These are phyloP conservation scores for Hirtodrosophila confusa DNA, from an alignment of 2,888 invertebrate species.

Conservation along the genomic window DNA sequence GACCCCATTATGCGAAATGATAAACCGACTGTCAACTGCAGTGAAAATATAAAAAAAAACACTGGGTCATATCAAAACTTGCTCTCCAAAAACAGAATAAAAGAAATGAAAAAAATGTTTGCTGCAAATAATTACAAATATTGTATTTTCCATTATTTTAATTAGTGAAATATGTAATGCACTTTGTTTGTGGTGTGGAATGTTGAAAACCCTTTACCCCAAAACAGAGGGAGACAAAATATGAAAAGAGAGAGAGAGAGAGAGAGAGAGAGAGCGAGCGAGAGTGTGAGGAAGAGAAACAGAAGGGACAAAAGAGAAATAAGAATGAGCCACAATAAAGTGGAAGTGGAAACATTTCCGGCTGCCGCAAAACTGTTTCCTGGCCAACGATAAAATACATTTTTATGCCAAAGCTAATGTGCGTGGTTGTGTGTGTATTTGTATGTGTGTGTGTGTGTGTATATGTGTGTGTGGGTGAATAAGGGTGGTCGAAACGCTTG, in stretches of 20 bases:
- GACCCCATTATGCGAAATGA: conserved; percentile 60
- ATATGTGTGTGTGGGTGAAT: conserved; percentile 17
- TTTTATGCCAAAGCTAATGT: conserved; percentile 71
- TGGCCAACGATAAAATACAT: conserved; percentile 80
- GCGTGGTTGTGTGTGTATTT: conserved; percentile 21
- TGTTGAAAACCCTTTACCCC: conserved; percentile 33
- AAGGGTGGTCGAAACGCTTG: conserved; percentile 30
- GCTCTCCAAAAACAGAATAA: neutral
- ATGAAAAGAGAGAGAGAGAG: neutral
- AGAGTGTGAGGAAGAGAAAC: conserved; percentile 6
- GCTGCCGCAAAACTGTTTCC: conserved; percentile 78
- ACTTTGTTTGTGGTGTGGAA: conserved; percentile 46
- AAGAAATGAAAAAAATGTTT: conserved; percentile 7
- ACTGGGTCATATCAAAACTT: conserved; percentile 50
- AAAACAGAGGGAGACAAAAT: neutral
- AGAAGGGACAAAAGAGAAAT: conserved; percentile 41
- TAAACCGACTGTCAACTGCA: conserved; percentile 43
- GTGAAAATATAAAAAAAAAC: conserved; percentile 55
- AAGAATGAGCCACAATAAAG: conserved; percentile 55
- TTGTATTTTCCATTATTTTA: conserved; percentile 72
- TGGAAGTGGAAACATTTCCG: conserved; percentile 78
- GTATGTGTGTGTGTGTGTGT: conserved; percentile 6
- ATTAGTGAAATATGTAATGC: conserved; percentile 77
- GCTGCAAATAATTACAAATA: conserved; percentile 64
- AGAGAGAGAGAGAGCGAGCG: neutral